Percentiles rank a stretch among this genome's conserved stretches.
Conservation (phyloP, 2,113 vertebrate genomes). For the Tylochromis polylepis region DNA sequence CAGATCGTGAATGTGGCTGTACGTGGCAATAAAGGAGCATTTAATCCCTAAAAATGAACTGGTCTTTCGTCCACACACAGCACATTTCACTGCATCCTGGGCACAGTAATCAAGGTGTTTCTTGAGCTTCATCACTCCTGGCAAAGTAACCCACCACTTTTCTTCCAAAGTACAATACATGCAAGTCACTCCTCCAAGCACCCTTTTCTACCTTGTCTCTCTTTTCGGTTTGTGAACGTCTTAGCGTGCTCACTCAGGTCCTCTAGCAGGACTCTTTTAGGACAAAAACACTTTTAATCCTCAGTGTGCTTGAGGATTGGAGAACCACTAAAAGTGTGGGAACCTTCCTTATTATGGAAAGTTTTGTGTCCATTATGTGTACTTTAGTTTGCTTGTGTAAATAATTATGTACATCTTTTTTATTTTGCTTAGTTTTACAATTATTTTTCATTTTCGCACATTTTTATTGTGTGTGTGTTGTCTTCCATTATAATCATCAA, state of each 20-base stretch:
- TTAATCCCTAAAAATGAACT: background rate
- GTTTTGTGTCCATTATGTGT: background rate
- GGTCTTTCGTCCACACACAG: background rate
- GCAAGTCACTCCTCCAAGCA: background rate
- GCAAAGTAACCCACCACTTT: background rate
- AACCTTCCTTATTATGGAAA: background rate
- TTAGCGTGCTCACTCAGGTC: background rate
- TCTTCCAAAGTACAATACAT: background rate
- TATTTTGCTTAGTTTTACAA: background rate
- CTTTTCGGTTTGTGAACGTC: background rate
- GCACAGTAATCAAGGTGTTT: background rate
- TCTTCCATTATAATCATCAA: background rate
- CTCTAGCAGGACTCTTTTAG: background rate
- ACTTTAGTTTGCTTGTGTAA: background rate
- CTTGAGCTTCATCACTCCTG: background rate
- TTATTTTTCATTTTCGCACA: background rate
- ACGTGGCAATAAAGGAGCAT: background rate
- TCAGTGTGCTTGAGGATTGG: background rate
- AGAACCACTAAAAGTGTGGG: background rate
- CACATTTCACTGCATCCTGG: background rate
- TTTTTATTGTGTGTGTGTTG: background rate
- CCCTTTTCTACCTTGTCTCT: background rate
- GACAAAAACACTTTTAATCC: background rate
- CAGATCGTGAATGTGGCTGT: background rate
- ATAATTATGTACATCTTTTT: background rate